Conservation (phyloP, 2,888 invertebrate genomes). For the Himalopsyche kuldschensis region DNA sequence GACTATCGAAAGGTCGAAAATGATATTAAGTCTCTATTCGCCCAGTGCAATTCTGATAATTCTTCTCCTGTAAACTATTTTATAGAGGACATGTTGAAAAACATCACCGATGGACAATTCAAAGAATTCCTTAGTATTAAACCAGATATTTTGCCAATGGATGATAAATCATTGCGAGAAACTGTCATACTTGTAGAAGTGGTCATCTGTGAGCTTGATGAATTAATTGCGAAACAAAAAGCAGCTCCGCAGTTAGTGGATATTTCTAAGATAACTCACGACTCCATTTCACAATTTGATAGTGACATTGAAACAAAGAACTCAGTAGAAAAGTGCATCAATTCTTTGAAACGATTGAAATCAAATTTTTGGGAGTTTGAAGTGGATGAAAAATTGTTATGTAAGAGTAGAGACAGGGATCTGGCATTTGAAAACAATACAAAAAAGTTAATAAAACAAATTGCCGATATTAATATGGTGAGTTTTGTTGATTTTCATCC, state of each 20-base stretch:
- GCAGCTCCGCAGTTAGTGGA: neutral
- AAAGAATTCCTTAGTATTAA: constrained; percentile 19
- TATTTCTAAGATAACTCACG: neutral
- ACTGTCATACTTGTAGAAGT: neutral
- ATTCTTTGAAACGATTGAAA: constrained; percentile 20
- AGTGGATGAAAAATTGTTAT: neutral
- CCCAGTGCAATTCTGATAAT: neutral
- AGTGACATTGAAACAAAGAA: neutral
- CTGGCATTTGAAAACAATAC: constrained; percentile 25
- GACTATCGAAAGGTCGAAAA: constrained; percentile 8
- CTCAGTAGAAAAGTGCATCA: constrained; percentile 10
- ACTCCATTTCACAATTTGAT: neutral
- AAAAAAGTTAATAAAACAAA: constrained; percentile 12
- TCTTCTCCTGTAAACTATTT: neutral
- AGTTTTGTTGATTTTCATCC: neutral
- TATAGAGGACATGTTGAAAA: constrained; percentile 20
- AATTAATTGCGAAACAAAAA: neutral
- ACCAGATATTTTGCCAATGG: constrained; percentile 15
- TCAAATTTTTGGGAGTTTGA: constrained; percentile 12
- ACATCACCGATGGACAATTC: constrained; percentile 30
- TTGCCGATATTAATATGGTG: constrained; percentile 25
- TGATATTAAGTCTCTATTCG: constrained; percentile 12
- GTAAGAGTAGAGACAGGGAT: constrained; percentile 11
- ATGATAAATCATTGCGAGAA: neutral
- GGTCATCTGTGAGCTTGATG: neutral